A percentile compares a stretch with the other conserved stretches of the same genome.
Evolutionary conservation across 2,797 vertebrate genomes (phyloP).

Genomic region (Pipistrellus pipistrellus): DNA sequence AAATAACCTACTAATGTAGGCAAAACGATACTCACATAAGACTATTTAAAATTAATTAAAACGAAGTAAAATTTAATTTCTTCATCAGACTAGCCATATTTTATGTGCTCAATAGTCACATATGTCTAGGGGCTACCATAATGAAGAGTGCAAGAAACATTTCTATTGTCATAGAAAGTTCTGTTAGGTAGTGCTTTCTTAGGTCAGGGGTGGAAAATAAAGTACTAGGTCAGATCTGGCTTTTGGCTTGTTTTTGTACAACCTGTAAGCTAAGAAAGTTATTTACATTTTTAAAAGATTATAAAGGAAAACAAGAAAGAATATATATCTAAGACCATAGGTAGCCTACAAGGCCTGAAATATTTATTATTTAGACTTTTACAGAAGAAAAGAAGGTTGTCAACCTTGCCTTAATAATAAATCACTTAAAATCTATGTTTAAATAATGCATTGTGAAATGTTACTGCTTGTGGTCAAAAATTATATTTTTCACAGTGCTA

Average conservation of each 20-base stretch:
- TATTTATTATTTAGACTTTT: not conserved
- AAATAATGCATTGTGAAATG: not conserved
- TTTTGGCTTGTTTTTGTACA: constrained; percentile 10
- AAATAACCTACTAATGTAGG: not conserved
- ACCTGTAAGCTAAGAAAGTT: not conserved
- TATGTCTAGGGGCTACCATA: not conserved
- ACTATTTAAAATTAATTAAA: constrained; percentile 14
- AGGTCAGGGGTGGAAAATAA: not conserved
- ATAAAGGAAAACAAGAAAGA: not conserved
- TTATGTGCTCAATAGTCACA: not conserved
- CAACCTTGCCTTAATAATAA: not conserved
- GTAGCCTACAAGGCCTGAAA: not conserved
- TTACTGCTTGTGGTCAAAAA: not conserved
- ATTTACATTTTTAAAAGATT: not conserved
- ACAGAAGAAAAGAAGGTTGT: constrained; percentile 1
- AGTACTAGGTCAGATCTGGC: not conserved
- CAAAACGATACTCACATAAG: not conserved
- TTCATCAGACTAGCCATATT: not conserved
- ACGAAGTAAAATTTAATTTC: constrained; percentile 34
- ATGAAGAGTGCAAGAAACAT: not conserved
- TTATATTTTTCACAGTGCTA: not conserved
- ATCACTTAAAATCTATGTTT: constrained; percentile 3
- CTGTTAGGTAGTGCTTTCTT: not conserved
- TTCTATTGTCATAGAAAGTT: not conserved
- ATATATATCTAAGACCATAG: not conserved